Percentiles rank a stretch among this genome's conserved stretches.
Evolutionary conservation across 2,797 vertebrate species (phyloP).

Genomic region (Gadopsis marmoratus): DNA sequence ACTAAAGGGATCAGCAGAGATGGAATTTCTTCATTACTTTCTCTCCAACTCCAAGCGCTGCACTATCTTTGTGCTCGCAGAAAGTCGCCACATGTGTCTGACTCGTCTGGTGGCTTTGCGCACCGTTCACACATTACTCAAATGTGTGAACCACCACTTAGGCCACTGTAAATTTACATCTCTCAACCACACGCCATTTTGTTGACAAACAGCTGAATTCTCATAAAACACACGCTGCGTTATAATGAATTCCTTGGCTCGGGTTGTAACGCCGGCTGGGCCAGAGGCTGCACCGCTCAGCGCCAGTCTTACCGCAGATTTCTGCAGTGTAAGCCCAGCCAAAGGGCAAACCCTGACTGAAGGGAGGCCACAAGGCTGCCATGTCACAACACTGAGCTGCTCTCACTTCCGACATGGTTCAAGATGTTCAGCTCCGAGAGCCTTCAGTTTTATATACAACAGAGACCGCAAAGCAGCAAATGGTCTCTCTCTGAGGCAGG

Average conservation of each 20-base stretch:
- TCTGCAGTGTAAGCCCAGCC: constrained; percentile 31
- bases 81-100: constrained; percentile 32
- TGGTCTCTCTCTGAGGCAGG: constrained; percentile 10
- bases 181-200: constrained; percentile 47
- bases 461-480: constrained; percentile 26
- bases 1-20: constrained; percentile 55
- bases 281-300: constrained; percentile 54
- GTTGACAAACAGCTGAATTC: constrained; percentile 69
- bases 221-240: constrained; percentile 61
- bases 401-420: constrained; percentile 28
- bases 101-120: constrained; percentile 36
- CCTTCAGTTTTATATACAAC: constrained; percentile 42
- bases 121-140: constrained; percentile 46
- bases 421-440: constrained; percentile 24
- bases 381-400: constrained; percentile 32
- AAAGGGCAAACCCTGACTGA: constrained; percentile 30
- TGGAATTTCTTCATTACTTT: constrained; percentile 77
- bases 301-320: constrained; percentile 55
- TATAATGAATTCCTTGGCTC: constrained; percentile 66
- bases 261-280: constrained; percentile 46
- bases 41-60: constrained; percentile 56
- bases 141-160: constrained; percentile 56
- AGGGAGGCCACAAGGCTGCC: constrained; percentile 17
- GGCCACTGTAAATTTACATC: constrained; percentile 53
- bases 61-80: constrained; percentile 33